Evolutionary conservation across 2,888 invertebrate genomes (phyloP).

Genomic region (Portevinia maculata): DNA sequence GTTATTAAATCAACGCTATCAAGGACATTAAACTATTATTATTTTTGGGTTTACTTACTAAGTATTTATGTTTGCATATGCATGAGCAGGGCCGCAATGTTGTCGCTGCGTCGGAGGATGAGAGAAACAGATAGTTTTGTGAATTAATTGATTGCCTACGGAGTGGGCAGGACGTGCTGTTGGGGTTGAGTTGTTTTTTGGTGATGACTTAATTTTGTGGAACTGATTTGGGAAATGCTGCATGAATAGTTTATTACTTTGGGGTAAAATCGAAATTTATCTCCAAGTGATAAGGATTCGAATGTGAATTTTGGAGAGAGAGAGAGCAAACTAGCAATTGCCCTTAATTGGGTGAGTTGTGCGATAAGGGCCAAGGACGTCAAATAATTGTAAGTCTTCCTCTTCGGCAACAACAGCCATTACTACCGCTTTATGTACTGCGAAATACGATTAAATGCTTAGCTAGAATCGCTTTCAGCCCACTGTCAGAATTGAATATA

Average conservation of each 20-base stretch:
- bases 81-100: constrained; percentile 43
- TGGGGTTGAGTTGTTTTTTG: constrained; percentile 19
- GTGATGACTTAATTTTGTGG: constrained; percentile 66
- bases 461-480: too few species aligned
- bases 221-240: constrained; percentile 35
- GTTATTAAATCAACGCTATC: constrained; percentile 78
- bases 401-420: too few species aligned
- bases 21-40: constrained; percentile 77
- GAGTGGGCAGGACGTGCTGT: constrained; percentile 7
- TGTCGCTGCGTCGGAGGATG: neutral
- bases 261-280: neutral
- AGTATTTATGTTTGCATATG: constrained; percentile 80
- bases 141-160: constrained; percentile 66
- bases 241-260: constrained; percentile 33
- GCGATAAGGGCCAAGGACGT: too few species aligned
- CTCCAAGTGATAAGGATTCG: neutral
- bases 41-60: constrained; percentile 74
- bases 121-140: constrained; percentile 47
- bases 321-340: too few species aligned
- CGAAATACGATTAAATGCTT: too few species aligned
- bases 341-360: too few species aligned
- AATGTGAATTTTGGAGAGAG: too few species aligned
- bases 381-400: too few species aligned
- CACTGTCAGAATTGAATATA: too few species aligned
- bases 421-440: too few species aligned